phyloP scores from a whole-genome alignment of 1,140 invertebrate species.

The Cryptotermes secundus region DNA sequence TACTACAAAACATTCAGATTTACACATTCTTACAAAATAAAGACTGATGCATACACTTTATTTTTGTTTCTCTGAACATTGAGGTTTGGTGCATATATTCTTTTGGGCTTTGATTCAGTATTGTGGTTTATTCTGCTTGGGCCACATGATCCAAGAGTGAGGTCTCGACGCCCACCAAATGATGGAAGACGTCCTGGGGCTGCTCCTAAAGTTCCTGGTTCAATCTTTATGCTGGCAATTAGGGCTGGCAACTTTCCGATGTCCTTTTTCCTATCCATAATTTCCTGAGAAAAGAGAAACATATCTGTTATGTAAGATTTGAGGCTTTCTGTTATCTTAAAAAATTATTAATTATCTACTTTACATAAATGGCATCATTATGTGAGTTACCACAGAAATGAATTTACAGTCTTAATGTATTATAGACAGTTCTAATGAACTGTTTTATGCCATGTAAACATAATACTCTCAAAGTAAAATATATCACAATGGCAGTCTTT shows the following conservation, averaged over 20 bases:
- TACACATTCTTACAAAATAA: too few relatives aligned
- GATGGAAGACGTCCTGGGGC: slow-evolving; percentile 18
- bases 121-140: neutral
- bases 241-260: neutral
- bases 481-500: too few relatives aligned
- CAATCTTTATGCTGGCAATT: slow-evolving; percentile 23
- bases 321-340: too few relatives aligned
- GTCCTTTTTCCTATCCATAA: neutral
- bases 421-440: too few relatives aligned
- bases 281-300: neutral
- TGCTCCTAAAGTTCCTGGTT: slow-evolving; percentile 7
- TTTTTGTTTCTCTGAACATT: slow-evolving; percentile 52
- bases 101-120: slow-evolving; percentile 40
- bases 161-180: slow-evolving; percentile 18
- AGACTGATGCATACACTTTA: slow-evolving; percentile 43
- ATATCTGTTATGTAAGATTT: too few relatives aligned
- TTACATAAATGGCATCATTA: too few relatives aligned
- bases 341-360: too few relatives aligned
- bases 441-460: too few relatives aligned
- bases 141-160: neutral
- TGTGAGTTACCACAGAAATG: too few relatives aligned
- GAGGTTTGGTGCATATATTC: slow-evolving; percentile 50
- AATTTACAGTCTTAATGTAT: too few relatives aligned
- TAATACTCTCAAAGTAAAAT: too few relatives aligned
- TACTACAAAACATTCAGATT: too few relatives aligned